These are phyloP conservation scores for Chauna torquata DNA, from an alignment of 2,113 vertebrate species.

Conservation along the genomic window DNA sequence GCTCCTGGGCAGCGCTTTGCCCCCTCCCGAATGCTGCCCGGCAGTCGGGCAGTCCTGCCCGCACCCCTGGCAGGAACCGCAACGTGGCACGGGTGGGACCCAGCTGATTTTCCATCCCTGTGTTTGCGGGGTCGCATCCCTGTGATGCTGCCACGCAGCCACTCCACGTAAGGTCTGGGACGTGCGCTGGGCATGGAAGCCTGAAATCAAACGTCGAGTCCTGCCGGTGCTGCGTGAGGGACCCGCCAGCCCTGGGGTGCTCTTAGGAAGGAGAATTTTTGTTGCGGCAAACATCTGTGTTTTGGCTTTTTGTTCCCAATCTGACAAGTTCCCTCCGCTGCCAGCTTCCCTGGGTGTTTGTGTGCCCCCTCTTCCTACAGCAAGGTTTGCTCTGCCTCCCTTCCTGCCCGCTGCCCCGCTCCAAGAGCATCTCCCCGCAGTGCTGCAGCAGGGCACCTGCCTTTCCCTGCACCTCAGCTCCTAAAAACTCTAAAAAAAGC, in stretches of 20 bases:
- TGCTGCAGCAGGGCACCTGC: neutral
- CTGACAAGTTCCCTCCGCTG: neutral
- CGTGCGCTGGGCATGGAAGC: neutral
- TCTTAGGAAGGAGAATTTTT: neutral
- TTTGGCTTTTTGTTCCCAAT: neutral
- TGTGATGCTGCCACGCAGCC: no score
- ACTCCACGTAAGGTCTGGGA: no score
- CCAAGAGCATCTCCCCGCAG: neutral
- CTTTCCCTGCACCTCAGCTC: accelerated
- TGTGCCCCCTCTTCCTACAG: neutral
- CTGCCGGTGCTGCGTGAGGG: neutral
- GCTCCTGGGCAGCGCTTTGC: no score
- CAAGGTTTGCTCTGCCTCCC: neutral
- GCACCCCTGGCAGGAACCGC: neutral
- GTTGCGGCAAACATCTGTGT: neutral
- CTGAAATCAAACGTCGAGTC: neutral
- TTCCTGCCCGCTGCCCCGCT: accelerated
- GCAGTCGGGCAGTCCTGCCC: no score
- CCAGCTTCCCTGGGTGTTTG: neutral
- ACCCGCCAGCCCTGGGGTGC: neutral
- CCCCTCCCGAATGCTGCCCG: no score
- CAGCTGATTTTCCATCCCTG: neutral
- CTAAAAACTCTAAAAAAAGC: no score
- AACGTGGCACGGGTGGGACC: neutral
- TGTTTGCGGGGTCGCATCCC: no score